Percentiles rank a stretch among this genome's conserved stretches.
phyloP scores from a whole-genome alignment of 2,113 vertebrate genomes.

The Sclerurus mexicanus region DNA sequence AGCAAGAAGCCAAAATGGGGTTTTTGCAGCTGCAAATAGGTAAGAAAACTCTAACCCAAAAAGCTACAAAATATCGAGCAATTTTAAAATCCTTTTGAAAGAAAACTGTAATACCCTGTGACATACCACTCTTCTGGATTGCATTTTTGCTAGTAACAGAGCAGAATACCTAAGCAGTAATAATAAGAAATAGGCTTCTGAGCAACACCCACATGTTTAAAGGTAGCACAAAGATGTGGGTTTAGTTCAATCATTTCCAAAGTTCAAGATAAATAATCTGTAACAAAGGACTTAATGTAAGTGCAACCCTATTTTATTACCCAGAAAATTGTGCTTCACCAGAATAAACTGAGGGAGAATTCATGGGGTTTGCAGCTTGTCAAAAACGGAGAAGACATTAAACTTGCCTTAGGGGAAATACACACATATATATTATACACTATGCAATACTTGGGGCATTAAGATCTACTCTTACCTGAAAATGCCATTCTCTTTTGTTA shows the following conservation, averaged over 20 bases:
- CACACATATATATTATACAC: not conserved
- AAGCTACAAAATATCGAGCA: not conserved
- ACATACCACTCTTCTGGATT: not conserved
- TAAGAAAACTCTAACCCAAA: constrained; percentile 22
- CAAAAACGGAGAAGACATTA: not conserved
- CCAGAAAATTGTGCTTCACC: not conserved
- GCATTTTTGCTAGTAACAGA: not conserved
- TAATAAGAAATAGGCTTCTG: constrained; percentile 25
- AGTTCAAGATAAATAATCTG: constrained; percentile 54
- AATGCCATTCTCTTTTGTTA: not conserved
- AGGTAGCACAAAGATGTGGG: not conserved
- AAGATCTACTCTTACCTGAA: constrained; percentile 6
- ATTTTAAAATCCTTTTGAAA: not conserved
- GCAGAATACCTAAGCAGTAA: not conserved
- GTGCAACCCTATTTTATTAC: not conserved
- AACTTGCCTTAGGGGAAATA: not conserved
- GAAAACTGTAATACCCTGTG: not conserved
- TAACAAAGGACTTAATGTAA: not conserved
- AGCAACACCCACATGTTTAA: constrained; percentile 7
- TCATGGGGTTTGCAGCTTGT: not conserved
- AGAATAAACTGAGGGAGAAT: not conserved
- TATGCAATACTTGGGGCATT: not conserved
- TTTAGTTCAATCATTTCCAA: constrained; percentile 32
- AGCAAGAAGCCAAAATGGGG: constrained; percentile 66
- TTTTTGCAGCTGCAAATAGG: constrained; percentile 52